Conservation (phyloP, 37 sponge, comb jelly and placozoan genomes). For the Cliona cf. orientalis region DNA sequence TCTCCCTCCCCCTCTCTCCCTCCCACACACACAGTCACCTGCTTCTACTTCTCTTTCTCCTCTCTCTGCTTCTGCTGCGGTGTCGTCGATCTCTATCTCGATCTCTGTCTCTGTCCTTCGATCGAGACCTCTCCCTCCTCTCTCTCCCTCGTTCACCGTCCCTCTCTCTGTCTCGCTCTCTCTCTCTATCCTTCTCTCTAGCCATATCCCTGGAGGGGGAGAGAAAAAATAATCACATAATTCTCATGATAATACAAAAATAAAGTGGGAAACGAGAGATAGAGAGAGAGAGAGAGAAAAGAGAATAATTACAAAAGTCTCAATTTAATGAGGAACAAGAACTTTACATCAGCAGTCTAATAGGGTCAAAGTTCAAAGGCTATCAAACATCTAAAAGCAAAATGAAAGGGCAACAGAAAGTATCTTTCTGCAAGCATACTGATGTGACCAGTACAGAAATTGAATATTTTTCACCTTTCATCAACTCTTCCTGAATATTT, state of each 20-base stretch:
- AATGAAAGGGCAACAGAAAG: too few relatives aligned
- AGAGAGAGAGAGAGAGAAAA: too few relatives aligned
- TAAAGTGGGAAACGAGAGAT: too few relatives aligned
- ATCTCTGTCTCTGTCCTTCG: background rate
- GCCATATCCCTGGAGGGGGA: background rate
- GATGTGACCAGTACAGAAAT: background rate
- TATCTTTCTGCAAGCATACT: constrained; percentile 5
- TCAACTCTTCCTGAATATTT: constrained; percentile 98
- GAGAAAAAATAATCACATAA: too few relatives aligned
- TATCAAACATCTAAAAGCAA: too few relatives aligned
- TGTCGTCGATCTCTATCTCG: background rate
- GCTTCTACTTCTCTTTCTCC: background rate
- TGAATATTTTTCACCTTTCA: constrained; percentile 69
- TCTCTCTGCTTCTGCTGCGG: constrained; percentile 8
- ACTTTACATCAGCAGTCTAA: background rate
- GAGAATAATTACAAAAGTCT: too few relatives aligned
- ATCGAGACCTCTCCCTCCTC: background rate
- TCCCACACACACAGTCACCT: background rate
- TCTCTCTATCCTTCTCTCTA: background rate
- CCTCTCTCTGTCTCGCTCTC: background rate
- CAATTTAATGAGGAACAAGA: background rate
- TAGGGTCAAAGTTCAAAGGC: background rate
- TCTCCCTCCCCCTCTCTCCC: background rate
- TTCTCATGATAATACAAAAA: too few relatives aligned
- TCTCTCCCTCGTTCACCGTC: background rate